Base-by-base conservation (phyloP, 2,797 vertebrate species). In the Apodemus agrarius region DNA sequence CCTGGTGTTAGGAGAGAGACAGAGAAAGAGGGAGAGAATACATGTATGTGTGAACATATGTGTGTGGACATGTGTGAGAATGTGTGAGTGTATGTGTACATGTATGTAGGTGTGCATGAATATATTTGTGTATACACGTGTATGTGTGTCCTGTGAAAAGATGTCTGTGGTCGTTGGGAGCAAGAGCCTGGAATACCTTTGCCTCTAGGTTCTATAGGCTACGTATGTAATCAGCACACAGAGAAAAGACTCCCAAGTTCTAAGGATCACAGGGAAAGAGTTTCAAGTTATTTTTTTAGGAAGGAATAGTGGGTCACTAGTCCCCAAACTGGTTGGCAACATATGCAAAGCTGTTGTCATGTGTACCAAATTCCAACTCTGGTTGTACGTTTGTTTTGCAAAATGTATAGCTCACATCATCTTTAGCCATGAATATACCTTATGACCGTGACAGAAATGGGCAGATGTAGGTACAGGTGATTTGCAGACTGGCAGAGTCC, bases 401-500 rank as follows among this genome's bases (percentile, higher is more conserved):
- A 57, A 43, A 72, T 12, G 21, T 65, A 46, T 13, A 46, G 49
- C 54, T 91, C 72, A 81, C 61, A 8, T 31, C 21, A 7, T 74
- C 54, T 82, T 29, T 69, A 95, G 34, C 6, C 22, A 21, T 52
- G 59, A 85, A 84, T 63, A 54, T 54, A 90, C 7, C 49, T 96
- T 29, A 3, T 79, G 57, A 96, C 3, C 87, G 34, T 29, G 61
- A 72, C 46, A 96, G 92, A 96, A 90, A 63, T 9, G 97, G 16
- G 16, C 85, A 78, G 26, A 54, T 34, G 31, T 22, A 61, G 34
- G 69, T 37, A 91, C 83, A 89, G 7, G 43, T 63, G 83, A 96
- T 63, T 76, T 95, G 4, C 80, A 43, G 63, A 86, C 83, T 84
- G 82, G 31, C 89, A 96, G 95, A 84, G 78, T 86, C 34, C 89